These are phyloP conservation scores for Dynastes grantii DNA, from an alignment of 2,888 invertebrate genomes.

Conservation along the genomic window DNA sequence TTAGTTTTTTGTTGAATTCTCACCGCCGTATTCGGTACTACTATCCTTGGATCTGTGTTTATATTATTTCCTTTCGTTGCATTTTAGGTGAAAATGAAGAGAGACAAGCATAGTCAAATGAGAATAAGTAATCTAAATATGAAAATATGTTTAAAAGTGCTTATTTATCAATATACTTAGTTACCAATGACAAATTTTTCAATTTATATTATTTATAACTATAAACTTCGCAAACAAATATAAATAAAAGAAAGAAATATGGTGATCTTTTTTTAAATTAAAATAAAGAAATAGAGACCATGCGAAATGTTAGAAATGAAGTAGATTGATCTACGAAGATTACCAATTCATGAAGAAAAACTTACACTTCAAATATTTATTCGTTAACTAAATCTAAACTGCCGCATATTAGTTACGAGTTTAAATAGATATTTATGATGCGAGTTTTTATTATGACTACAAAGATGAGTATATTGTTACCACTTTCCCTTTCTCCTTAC, in stretches of 20 bases:
- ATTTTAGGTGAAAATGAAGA: too few relatives aligned
- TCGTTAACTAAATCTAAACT: too few relatives aligned
- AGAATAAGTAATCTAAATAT: too few relatives aligned
- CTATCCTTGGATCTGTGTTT: too few relatives aligned
- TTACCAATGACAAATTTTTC: constrained; percentile 59
- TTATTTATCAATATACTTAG: constrained; percentile 64
- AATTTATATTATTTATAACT: constrained; percentile 44
- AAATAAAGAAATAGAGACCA: not conserved
- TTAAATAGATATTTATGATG: too few relatives aligned
- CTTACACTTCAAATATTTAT: too few relatives aligned
- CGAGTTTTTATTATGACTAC: not conserved
- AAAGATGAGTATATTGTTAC: constrained; percentile 21
- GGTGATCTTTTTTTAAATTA: not conserved
- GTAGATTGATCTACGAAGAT: too few relatives aligned
- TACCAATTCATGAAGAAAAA: too few relatives aligned
- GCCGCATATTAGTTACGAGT: too few relatives aligned
- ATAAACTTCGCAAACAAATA: constrained; percentile 11
- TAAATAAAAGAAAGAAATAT: not conserved
- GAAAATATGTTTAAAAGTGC: constrained; percentile 54
- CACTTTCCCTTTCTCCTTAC: not conserved
- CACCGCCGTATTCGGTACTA: not conserved
- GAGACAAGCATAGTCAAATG: too few relatives aligned
- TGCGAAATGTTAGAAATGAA: constrained; percentile 13
- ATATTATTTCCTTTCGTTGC: too few relatives aligned
- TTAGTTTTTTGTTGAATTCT: not conserved